phyloP scores from a whole-genome alignment of 2,888 invertebrate species.

The Mythimna vitellina region DNA sequence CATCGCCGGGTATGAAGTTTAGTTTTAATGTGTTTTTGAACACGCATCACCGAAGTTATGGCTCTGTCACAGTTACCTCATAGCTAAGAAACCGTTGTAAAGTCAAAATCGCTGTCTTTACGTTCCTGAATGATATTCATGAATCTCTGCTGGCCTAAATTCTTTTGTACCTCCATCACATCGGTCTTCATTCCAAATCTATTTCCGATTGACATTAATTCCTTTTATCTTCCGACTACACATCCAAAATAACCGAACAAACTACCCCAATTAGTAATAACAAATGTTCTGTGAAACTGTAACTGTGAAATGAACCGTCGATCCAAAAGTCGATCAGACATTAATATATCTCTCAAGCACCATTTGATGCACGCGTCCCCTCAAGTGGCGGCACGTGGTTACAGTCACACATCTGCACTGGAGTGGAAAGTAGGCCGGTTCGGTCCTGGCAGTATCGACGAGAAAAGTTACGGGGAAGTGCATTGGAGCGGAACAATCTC shows the following conservation, averaged over 20 bases:
- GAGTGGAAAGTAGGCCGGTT: constrained; percentile 60
- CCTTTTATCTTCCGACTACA: not conserved
- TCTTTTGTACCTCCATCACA: not conserved
- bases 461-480: constrained; percentile 39
- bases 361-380: constrained; percentile 64
- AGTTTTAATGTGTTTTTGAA: constrained; percentile 28
- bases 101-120: not conserved
- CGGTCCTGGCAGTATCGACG: constrained; percentile 12
- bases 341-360: constrained; percentile 59
- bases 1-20: constrained; percentile 22
- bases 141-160: not conserved
- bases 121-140: not conserved
- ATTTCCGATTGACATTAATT: not conserved
- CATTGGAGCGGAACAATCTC: constrained; percentile 59
- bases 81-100: not conserved
- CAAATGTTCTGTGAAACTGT: constrained; percentile 52
- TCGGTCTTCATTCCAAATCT: not conserved
- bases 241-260: constrained; percentile 3
- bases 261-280: constrained; percentile 26
- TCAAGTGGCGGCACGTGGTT: constrained; percentile 58
- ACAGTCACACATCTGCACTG: constrained; percentile 42
- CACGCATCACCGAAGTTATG: constrained; percentile 27
- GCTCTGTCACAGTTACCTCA: constrained; percentile 27
- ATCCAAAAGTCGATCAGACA: constrained; percentile 48
- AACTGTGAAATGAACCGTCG: constrained; percentile 43